Conservation (phyloP, 2,113 vertebrate species). For the Notiomystis cincta region DNA sequence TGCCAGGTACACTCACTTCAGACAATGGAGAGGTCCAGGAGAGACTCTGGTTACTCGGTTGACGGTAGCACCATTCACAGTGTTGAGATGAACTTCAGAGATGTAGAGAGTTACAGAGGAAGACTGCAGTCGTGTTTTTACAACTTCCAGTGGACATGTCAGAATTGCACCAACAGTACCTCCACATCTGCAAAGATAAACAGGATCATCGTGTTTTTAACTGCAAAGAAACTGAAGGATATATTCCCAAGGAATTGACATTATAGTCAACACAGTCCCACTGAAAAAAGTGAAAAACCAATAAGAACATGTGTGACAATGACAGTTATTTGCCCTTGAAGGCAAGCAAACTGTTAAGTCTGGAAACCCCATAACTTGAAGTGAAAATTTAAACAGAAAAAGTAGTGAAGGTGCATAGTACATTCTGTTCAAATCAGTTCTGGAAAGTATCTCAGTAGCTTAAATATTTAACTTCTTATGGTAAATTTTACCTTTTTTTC, state of each 20-base stretch:
- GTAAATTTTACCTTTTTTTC: conserved; percentile 10
- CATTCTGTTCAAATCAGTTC: not conserved
- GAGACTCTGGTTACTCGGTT: conserved; percentile 83
- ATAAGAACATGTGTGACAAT: accelerated
- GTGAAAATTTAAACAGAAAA: not conserved
- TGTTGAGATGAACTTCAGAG: conserved; percentile 92
- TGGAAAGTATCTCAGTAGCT: not conserved
- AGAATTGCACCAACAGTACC: conserved; percentile 97
- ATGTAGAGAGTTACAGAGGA: conserved; percentile 91
- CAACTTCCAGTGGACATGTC: conserved; percentile 98
- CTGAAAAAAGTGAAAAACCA: not conserved
- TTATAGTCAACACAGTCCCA: not conserved
- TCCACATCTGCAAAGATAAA: conserved; percentile 82
- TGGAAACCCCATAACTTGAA: not conserved
- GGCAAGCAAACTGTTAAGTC: not conserved
- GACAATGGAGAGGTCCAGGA: conserved; percentile 92
- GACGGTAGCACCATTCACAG: conserved; percentile 86
- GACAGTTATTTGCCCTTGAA: not conserved
- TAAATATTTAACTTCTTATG: conserved; percentile 22
- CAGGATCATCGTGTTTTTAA: not conserved
- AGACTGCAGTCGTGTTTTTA: conserved; percentile 95
- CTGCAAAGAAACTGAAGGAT: not conserved
- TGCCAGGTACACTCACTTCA: conserved; percentile 81
- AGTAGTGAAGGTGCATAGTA: not conserved
- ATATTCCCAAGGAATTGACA: not conserved